Conservation (phyloP, 2,113 vertebrate genomes). For the Chaetura pelagica region DNA sequence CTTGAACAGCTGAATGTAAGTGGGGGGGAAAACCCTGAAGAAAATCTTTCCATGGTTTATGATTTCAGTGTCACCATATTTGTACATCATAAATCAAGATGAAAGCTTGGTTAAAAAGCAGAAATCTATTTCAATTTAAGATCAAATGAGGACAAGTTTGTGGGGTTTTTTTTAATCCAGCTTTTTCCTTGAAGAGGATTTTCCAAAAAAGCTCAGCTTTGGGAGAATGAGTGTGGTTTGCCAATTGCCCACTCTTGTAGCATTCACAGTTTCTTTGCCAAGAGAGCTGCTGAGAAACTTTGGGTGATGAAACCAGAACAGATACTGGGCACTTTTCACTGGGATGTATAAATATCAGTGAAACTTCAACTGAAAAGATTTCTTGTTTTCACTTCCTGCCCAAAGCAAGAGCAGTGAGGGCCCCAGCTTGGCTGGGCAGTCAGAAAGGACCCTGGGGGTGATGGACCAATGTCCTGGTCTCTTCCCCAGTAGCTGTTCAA, state of each 20-base stretch:
- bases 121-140: background rate
- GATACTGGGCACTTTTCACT: background rate
- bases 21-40: background rate
- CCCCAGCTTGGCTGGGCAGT: background rate
- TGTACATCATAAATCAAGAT: background rate
- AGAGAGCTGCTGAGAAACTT: background rate
- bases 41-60: background rate
- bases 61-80: background rate
- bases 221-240: background rate
- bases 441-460: background rate
- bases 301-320: background rate
- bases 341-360: background rate
- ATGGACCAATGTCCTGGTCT: rapidly evolving
- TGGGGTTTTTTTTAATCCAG: background rate
- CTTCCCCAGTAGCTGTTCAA: background rate
- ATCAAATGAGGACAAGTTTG: background rate
- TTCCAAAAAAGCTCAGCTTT: background rate
- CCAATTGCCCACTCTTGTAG: background rate
- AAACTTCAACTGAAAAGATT: background rate
- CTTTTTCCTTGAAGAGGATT: background rate
- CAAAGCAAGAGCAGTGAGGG: background rate
- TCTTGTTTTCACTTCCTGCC: background rate
- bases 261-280: background rate
- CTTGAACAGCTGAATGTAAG: background rate
- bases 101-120: background rate